phyloP scores from a whole-genome alignment of 2,797 vertebrate species.

The Pipistrellus kuhlii region DNA sequence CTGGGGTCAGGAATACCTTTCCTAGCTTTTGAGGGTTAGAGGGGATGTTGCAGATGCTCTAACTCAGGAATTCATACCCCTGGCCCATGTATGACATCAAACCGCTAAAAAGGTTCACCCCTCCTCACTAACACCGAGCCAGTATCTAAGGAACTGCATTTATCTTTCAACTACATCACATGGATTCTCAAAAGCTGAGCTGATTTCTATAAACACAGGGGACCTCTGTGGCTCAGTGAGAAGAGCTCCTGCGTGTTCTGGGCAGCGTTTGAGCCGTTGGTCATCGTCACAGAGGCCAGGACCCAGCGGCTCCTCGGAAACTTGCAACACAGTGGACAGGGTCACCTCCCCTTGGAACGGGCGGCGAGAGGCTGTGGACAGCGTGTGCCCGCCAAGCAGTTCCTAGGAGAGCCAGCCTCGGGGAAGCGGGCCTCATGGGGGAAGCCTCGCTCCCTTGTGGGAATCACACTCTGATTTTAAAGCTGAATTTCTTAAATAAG shows the following conservation, averaged over 20 bases:
- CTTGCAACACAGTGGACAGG: background rate
- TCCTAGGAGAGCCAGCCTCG: background rate
- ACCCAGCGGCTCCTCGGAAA: background rate
- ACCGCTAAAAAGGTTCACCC: background rate
- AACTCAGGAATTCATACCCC: background rate
- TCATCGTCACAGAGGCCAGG: background rate
- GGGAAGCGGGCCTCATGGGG: background rate
- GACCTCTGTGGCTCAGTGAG: background rate
- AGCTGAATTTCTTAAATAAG: constrained; percentile 60
- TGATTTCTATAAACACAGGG: background rate
- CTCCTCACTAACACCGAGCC: background rate
- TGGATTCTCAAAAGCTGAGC: background rate
- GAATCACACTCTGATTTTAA: constrained; percentile 28
- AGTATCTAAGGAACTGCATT: background rate
- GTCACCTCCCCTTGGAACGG: background rate
- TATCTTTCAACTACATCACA: background rate
- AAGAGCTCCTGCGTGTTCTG: background rate
- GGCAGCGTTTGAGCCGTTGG: background rate
- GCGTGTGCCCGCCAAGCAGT: background rate
- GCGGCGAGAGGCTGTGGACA: background rate
- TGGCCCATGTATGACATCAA: background rate
- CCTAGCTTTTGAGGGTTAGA: background rate
- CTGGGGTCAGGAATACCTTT: background rate
- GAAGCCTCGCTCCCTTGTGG: background rate
- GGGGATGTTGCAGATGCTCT: background rate